Percentiles rank a stretch among this genome's conserved stretches.
Conservation (phyloP, 2,888 invertebrate genomes). For the Chrysodeixis includens region DNA sequence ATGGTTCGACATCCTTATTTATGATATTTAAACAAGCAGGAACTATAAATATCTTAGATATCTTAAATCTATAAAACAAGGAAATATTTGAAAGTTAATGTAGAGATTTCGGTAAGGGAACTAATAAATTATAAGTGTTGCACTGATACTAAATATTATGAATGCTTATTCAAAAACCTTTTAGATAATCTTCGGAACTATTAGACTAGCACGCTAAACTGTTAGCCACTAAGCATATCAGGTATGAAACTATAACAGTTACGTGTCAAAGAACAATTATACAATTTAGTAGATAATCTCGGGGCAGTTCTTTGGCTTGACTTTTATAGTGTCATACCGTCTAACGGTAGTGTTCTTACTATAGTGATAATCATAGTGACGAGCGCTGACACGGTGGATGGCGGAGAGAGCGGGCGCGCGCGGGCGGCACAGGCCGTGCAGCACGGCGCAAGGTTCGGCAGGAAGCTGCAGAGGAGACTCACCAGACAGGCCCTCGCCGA, state of each 20-base stretch:
- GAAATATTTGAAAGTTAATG: no score
- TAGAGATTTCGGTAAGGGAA: no score
- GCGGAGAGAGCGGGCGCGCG: conserved; percentile 77
- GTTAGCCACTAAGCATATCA: background rate
- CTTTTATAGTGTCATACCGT: background rate
- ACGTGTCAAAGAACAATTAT: background rate
- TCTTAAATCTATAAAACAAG: no score
- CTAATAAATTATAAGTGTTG: no score
- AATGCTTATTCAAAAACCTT: no score
- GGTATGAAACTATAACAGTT: conserved; percentile 3
- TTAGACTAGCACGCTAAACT: background rate
- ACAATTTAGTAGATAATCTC: background rate
- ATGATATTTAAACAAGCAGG: no score
- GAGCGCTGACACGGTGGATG: conserved; percentile 72
- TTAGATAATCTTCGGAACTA: no score
- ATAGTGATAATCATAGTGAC: conserved; percentile 86
- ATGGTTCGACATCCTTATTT: no score
- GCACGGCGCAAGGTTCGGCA: conserved; percentile 93
- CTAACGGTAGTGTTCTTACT: conserved; percentile 55
- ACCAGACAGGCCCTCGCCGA: conserved; percentile 94
- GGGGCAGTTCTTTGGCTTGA: background rate
- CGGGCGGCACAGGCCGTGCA: conserved; percentile 93
- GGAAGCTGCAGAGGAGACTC: conserved; percentile 93
- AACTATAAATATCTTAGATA: no score
- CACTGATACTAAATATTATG: no score